Evolutionary conservation across 2,797 vertebrate species (phyloP).

Genomic region (Rhabdophis nuchalis): DNA sequence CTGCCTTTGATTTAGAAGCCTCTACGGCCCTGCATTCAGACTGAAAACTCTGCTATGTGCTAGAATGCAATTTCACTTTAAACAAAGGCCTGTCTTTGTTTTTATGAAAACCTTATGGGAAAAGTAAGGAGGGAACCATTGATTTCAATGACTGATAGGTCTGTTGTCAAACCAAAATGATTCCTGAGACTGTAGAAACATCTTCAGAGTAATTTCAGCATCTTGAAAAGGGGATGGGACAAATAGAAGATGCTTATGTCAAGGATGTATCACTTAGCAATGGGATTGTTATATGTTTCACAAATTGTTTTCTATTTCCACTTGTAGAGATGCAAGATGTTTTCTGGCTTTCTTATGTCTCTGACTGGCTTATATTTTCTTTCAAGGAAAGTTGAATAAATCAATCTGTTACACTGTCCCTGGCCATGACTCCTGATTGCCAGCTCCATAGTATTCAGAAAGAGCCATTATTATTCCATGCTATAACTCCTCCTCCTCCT

Average conservation of each 20-base stretch:
- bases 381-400: not conserved
- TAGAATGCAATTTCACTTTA: not conserved
- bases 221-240: not conserved
- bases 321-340: not conserved
- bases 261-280: not conserved
- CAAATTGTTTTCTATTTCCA: not conserved
- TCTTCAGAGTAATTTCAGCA: not conserved
- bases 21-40: not conserved
- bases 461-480: not conserved
- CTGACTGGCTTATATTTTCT: not conserved
- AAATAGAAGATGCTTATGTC: not conserved
- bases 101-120: not conserved
- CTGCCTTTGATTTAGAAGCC: not conserved
- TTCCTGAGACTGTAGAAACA: not conserved
- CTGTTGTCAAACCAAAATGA: not conserved
- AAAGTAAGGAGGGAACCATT: not conserved
- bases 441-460: not conserved
- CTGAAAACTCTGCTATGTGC: not conserved
- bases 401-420: not conserved
- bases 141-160: not conserved
- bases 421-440: not conserved
- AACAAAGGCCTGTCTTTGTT: not conserved
- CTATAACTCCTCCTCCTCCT: not conserved
- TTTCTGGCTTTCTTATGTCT: not conserved
- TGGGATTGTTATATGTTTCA: not conserved